Conservation (phyloP, 2,113 vertebrate genomes). For the Lonchura striata region DNA sequence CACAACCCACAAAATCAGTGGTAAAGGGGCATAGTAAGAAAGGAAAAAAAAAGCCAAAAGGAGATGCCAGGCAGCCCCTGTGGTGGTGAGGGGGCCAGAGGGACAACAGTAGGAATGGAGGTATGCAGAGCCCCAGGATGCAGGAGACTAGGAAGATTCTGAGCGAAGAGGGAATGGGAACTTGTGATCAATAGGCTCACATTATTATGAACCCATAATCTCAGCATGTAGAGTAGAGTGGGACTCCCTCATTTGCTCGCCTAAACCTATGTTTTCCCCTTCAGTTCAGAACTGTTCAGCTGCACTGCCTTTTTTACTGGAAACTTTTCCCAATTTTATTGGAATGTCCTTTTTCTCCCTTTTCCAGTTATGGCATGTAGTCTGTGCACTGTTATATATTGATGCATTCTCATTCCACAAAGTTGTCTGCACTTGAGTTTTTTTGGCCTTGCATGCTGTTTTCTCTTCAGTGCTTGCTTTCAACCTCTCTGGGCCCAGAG, state of each 20-base stretch:
- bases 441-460: neutral
- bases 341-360: neutral
- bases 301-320: neutral
- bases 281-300: neutral
- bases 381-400: neutral
- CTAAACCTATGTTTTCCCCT: neutral
- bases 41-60: neutral
- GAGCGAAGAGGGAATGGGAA: neutral
- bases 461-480: slow-evolving; percentile 1
- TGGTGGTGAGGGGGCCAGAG: neutral
- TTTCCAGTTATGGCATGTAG: neutral
- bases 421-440: slow-evolving; percentile 2
- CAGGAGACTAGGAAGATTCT: neutral
- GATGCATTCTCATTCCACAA: neutral
- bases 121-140: neutral
- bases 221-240: neutral
- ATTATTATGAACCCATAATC: neutral
- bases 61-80: neutral
- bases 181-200: neutral
- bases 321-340: neutral
- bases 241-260: neutral
- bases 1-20: neutral
- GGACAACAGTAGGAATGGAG: neutral
- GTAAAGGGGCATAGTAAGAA: neutral
- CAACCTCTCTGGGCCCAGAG: neutral